Conservation (phyloP, 2,113 vertebrate genomes). For the Agelaius tricolor region DNA sequence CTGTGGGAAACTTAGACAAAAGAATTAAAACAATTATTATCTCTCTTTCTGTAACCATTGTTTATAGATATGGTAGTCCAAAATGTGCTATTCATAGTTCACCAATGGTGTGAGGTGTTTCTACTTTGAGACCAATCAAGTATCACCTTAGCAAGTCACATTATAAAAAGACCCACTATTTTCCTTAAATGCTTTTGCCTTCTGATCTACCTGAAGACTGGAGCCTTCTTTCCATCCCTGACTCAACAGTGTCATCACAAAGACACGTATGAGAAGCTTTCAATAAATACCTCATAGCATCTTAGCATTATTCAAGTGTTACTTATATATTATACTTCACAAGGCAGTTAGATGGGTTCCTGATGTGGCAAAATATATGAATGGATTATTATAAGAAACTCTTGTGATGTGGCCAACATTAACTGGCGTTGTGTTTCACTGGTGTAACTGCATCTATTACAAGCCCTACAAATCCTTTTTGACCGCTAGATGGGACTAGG, state of each 20-base stretch:
- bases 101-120: too few species aligned
- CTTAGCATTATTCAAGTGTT: background rate
- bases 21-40: too few species aligned
- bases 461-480: background rate
- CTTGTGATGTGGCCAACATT: background rate
- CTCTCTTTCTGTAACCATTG: too few species aligned
- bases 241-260: background rate
- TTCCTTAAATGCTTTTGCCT: too few species aligned
- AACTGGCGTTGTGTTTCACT: rapidly evolving
- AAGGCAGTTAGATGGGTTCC: background rate
- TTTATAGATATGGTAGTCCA: too few species aligned
- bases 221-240: background rate
- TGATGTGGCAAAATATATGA: background rate
- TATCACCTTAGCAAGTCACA: too few species aligned
- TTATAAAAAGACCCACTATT: too few species aligned
- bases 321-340: background rate
- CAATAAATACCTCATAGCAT: background rate
- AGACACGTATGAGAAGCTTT: background rate
- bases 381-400: background rate
- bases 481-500: slow-evolving; percentile 9
- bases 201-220: background rate
- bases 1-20: too few species aligned
- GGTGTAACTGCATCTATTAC: background rate
- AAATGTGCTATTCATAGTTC: too few species aligned
- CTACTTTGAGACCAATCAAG: too few species aligned